Percentiles rank a stretch among this genome's conserved stretches.
These are phyloP conservation scores for Megathymus violae DNA, from an alignment of 1,140 invertebrate genomes.

Conservation along the genomic window DNA sequence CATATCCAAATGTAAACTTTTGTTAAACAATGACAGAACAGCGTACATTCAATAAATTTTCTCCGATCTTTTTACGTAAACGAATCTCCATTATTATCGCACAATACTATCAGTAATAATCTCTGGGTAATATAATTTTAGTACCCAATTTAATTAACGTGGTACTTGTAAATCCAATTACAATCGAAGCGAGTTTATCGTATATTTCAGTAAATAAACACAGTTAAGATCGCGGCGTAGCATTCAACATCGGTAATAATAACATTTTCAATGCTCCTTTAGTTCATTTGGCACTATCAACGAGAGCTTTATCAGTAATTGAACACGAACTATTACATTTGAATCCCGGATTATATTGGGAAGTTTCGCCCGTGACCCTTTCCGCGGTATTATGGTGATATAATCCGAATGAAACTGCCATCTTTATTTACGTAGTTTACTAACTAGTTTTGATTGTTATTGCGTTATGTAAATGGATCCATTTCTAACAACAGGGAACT, in stretches of 20 bases:
- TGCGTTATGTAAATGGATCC: constrained; percentile 36
- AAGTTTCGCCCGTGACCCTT: constrained; percentile 57
- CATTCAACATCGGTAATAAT: constrained; percentile 51
- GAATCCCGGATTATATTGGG: constrained; percentile 59
- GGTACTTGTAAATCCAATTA: constrained; percentile 47
- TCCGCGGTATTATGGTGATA: constrained; percentile 54
- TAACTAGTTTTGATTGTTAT: constrained; percentile 49
- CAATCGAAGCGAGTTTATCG: constrained; percentile 44
- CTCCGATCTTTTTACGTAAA: constrained; percentile 20
- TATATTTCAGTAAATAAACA: constrained; percentile 51
- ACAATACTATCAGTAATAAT: constrained; percentile 27
- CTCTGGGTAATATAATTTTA: constrained; percentile 33
- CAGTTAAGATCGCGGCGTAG: constrained; percentile 44
- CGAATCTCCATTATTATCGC: constrained; percentile 25
- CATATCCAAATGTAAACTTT: constrained; percentile 10
- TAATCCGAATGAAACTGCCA: constrained; percentile 58
- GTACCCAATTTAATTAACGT: constrained; percentile 47
- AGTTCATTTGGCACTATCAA: constrained; percentile 53
- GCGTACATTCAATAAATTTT: constrained; percentile 5
- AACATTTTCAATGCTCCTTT: constrained; percentile 57
- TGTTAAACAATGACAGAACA: constrained; percentile 4
- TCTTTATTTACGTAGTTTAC: constrained; percentile 55
- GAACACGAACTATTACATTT: constrained; percentile 64
- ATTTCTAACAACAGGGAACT: background rate
- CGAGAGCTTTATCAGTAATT: constrained; percentile 69